phyloP scores from a whole-genome alignment of 2,888 invertebrate species.

The Euplexia lucipara region DNA sequence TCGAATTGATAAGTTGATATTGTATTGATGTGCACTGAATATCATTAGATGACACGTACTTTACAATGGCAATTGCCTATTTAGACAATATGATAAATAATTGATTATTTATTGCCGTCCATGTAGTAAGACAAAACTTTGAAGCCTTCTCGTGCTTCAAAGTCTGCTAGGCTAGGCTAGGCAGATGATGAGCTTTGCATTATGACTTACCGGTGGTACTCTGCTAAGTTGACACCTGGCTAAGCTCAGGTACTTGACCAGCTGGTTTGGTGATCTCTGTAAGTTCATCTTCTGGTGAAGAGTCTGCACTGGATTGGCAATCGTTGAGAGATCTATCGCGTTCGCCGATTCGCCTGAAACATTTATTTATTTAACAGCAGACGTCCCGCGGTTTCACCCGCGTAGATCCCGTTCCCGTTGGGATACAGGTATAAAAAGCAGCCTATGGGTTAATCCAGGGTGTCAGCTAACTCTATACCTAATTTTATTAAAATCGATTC shows the following conservation, averaged over 20 bases:
- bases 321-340: conserved; percentile 74
- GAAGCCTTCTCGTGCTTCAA: too few relatives aligned
- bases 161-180: too few relatives aligned
- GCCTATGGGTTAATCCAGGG: too few relatives aligned
- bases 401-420: too few relatives aligned
- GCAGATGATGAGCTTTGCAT: too few relatives aligned
- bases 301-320: conserved; percentile 58
- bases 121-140: too few relatives aligned
- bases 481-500: too few relatives aligned
- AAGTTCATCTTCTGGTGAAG: conserved; percentile 63
- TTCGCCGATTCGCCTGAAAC: conserved; percentile 45
- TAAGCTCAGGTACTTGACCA: conserved; percentile 77
- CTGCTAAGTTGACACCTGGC: conserved; percentile 75
- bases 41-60: background rate
- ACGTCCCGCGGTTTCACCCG: too few relatives aligned
- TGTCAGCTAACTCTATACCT: too few relatives aligned
- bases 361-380: background rate
- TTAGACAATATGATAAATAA: too few relatives aligned
- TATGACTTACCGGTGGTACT: conserved; percentile 76
- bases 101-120: too few relatives aligned
- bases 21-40: background rate
- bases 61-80: background rate
- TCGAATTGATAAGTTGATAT: conserved; percentile 5
- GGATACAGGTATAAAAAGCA: too few relatives aligned
- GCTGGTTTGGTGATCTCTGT: background rate